Evolutionary conservation across 2,113 vertebrate genomes (phyloP).

Genomic region (Pleuronectes platessa): DNA sequence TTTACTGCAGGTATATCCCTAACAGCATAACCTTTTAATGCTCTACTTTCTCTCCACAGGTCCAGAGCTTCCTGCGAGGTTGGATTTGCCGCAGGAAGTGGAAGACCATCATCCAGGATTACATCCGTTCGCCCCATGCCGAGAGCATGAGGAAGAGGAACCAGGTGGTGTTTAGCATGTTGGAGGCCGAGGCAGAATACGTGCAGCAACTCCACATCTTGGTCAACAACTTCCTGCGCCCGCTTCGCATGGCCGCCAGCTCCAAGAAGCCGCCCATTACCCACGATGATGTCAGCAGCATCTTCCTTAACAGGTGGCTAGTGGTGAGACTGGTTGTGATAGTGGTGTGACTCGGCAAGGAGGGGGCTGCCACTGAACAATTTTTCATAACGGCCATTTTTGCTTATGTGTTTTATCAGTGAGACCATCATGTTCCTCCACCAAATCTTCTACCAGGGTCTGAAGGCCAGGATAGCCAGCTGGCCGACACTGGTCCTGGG

Average conservation of each 20-base stretch:
- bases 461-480: conserved; percentile 97
- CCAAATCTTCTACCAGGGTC: conserved; percentile 98
- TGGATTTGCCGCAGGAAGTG: conserved; percentile 98
- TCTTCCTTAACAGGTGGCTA: conserved; percentile 95
- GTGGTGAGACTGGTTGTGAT: conserved; percentile 16
- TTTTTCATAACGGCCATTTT: conserved; percentile 5
- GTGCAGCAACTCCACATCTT: conserved; percentile 98
- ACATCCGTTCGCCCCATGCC: conserved; percentile 94
- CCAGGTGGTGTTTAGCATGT: conserved; percentile 99
- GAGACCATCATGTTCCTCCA: conserved; percentile 99
- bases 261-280: conserved; percentile 98
- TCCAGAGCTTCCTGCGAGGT: conserved; percentile 96
- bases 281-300: conserved; percentile 98
- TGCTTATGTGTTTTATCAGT: conserved; percentile 76
- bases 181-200: conserved; percentile 96
- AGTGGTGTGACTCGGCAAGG: background rate
- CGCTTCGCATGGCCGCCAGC: conserved; percentile 97
- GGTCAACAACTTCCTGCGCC: conserved; percentile 97
- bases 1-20: background rate
- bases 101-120: conserved; percentile 99
- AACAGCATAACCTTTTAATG: background rate
- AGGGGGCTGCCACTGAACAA: background rate
- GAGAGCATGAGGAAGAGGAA: conserved; percentile 99
- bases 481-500: conserved; percentile 98
- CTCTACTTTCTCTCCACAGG: conserved; percentile 75